Base-by-base conservation (phyloP, 2,888 invertebrate genomes). In the Melitaea athalia region DNA sequence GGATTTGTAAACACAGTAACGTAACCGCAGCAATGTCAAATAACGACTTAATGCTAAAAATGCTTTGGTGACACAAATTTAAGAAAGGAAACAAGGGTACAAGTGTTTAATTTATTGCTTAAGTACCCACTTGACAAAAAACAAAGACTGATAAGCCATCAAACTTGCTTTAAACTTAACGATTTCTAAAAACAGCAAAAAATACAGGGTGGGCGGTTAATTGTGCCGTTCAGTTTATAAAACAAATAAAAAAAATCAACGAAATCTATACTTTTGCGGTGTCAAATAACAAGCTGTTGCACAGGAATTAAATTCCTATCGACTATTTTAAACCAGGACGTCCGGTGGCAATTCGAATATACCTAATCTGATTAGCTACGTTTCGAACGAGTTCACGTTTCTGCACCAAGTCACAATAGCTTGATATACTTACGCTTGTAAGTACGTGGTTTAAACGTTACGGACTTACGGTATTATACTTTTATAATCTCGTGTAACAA, bases 311-410 rank as follows among this genome's bases (percentile, higher is more conserved):
- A 60, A 64, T 52, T 60, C 60, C 64, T 59, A 68, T 64, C 43
- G 68, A 59, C 59, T 63, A 64, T 63, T 63, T 64, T 60, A 52
- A 63, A 24, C 60, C 63, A 45, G 59, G 64, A 67, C 68, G 63
- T 64, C 68, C 63, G 68, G 59, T 45, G 38, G 68, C 63, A 55
- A 59, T 63, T 63, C 59, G 63, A 63, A 59, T 57, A 60, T 63
- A n/a, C n/a, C n/a, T n/a, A 59, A 68, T 63, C 68, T 45, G 63
- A 68, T 68, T 68, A 59, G 38, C 53, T 52, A 59, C 57, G n/a
- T 59, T 64, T 42, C 60, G 52, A 64, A 31, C 17, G 63, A 50
- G 59, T 53, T 65, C 61, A 66, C 66, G 38, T 60, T 24, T 24
- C 61, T 24, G 15, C 61, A 55, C 52, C 17, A 60, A 52, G 60